A percentile compares a stretch with the other conserved stretches of the same genome.
phyloP scores from a whole-genome alignment of 2,113 vertebrate species.

The Morone chrysops region DNA sequence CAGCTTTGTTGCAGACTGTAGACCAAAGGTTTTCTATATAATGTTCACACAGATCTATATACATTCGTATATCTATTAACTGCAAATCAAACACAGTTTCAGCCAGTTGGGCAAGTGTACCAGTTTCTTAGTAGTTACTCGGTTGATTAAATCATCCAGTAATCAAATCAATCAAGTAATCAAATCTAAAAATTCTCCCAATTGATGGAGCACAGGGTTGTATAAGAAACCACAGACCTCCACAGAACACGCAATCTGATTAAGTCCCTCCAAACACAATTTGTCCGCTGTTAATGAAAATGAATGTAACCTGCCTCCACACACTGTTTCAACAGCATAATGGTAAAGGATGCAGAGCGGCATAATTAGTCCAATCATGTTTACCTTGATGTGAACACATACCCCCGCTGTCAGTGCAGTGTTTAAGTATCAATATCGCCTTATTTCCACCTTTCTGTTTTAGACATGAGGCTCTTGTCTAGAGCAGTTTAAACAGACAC shows the following conservation, averaged over 20 bases:
- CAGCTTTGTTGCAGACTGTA: background rate
- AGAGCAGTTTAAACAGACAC: background rate
- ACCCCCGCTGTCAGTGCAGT: background rate
- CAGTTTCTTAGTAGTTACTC: conserved; percentile 47
- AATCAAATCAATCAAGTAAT: conserved; percentile 76
- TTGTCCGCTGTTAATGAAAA: conserved; percentile 71
- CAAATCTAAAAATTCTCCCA: conserved; percentile 60
- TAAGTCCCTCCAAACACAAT: conserved; percentile 66
- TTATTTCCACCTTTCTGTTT: background rate
- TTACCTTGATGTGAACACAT: conserved; percentile 21
- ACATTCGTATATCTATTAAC: background rate
- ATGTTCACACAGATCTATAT: background rate
- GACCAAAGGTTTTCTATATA: background rate
- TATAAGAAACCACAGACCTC: conserved; percentile 60
- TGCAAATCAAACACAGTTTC: conserved; percentile 6
- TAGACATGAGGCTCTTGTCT: background rate
- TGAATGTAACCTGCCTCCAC: conserved; percentile 66
- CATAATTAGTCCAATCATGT: conserved; percentile 1
- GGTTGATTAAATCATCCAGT: conserved; percentile 50
- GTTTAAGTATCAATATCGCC: background rate
- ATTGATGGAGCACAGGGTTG: conserved; percentile 56
- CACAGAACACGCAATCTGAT: conserved; percentile 69
- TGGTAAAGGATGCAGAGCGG: conserved; percentile 15
- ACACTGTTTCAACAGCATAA: conserved; percentile 27
- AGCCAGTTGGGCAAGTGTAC: background rate